These are phyloP conservation scores for Haliclystus octoradiatus DNA, from an alignment of 30 jellyfish, hydroid and myxozoan genomes.

Conservation along the genomic window DNA sequence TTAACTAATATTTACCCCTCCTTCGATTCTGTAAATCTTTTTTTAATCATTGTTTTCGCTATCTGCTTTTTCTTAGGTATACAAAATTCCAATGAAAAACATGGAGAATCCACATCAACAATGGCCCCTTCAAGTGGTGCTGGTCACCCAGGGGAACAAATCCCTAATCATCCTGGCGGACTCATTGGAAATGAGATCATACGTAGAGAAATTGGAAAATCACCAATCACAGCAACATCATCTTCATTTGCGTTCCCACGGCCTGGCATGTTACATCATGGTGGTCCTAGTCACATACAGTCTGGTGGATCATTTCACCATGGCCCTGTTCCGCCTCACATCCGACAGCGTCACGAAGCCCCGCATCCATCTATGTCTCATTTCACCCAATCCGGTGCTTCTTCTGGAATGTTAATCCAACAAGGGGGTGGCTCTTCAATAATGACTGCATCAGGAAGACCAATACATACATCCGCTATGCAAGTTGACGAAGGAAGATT, in stretches of 20 bases:
- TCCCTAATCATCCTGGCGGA: not conserved
- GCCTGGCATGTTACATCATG: not conserved
- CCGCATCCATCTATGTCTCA: not conserved
- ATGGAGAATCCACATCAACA: too few species aligned
- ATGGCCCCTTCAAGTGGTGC: not conserved
- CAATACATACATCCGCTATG: not conserved
- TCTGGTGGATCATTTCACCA: not conserved
- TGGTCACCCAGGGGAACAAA: not conserved
- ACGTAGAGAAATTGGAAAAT: not conserved
- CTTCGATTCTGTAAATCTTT: too few species aligned
- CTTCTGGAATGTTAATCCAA: too few species aligned
- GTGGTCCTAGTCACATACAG: not conserved
- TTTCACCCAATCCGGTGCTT: not conserved
- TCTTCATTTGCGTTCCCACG: not conserved
- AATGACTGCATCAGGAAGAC: not conserved
- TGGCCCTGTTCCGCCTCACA: not conserved
- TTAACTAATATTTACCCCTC: too few species aligned
- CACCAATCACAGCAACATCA: not conserved
- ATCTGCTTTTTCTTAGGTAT: not conserved
- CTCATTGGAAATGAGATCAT: too few species aligned
- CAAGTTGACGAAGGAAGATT: not conserved
- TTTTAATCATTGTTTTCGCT: too few species aligned
- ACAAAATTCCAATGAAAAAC: not conserved
- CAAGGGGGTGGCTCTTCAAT: not conserved
- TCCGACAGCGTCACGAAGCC: not conserved